Percentiles rank a stretch among this genome's conserved stretches.
Conservation (phyloP, 2,888 invertebrate species). For the Caenorhabditis wallacei region DNA sequence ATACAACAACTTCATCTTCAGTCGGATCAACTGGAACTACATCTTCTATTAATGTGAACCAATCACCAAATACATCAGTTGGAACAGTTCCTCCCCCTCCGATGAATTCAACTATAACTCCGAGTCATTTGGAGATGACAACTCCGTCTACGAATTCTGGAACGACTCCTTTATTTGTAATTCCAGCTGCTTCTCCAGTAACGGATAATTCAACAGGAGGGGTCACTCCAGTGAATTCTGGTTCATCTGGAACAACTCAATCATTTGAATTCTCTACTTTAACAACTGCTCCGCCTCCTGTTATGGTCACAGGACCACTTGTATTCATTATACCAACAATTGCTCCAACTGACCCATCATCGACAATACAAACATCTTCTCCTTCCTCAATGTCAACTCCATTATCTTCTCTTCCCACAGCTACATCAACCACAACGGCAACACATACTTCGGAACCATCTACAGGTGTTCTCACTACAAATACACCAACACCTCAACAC, state of each 20-base stretch:
- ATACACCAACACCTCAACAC: slow-evolving; percentile 31
- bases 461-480: background rate
- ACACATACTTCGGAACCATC: background rate
- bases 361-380: background rate
- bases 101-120: background rate
- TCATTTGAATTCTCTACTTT: background rate
- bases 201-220: background rate
- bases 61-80: background rate
- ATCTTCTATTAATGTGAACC: background rate
- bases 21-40: background rate
- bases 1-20: slow-evolving; percentile 6
- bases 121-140: background rate
- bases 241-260: background rate
- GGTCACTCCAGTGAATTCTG: background rate
- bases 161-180: background rate
- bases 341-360: background rate
- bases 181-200: background rate
- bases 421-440: background rate
- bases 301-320: slow-evolving; percentile 13
- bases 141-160: background rate
- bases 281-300: background rate
- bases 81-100: background rate
- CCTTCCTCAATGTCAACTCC: background rate
- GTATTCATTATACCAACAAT: slow-evolving; percentile 14
- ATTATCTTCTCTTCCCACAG: background rate